Conservation (phyloP, 1,140 invertebrate species). For the Adelges cooleyi region DNA sequence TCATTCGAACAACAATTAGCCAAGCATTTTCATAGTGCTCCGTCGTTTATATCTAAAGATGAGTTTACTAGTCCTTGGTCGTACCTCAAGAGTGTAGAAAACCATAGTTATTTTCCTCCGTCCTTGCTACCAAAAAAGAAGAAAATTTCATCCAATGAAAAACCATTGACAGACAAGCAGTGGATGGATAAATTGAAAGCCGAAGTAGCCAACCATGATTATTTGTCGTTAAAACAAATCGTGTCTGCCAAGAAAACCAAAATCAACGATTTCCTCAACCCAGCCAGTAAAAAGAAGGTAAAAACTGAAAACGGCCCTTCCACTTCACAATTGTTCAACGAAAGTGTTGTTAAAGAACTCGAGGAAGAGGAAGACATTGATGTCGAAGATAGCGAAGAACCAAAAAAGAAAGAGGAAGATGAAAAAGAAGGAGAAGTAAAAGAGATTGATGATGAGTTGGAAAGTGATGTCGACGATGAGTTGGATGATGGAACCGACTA, state of each 20-base stretch:
- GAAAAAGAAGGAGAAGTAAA: slow-evolving; percentile 41
- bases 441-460: slow-evolving; percentile 42
- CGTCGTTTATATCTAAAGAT: slow-evolving; percentile 24
- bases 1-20: slow-evolving; percentile 7
- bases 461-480: slow-evolving; percentile 38
- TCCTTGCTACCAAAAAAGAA: slow-evolving; percentile 16
- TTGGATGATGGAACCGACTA: slow-evolving; percentile 36
- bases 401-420: slow-evolving; percentile 42
- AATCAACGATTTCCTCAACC: slow-evolving; percentile 14
- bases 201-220: slow-evolving; percentile 4
- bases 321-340: slow-evolving; percentile 33
- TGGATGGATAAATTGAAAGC: slow-evolving; percentile 14
- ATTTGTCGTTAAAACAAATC: background rate
- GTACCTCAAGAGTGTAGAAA: slow-evolving; percentile 10
- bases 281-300: slow-evolving; percentile 18
- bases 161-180: slow-evolving; percentile 30
- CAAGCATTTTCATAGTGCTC: slow-evolving; percentile 11
- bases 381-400: slow-evolving; percentile 37
- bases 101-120: slow-evolving; percentile 10
- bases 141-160: slow-evolving; percentile 8
- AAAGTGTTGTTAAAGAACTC: slow-evolving; percentile 44
- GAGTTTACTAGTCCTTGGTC: slow-evolving; percentile 8
- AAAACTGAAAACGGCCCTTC: slow-evolving; percentile 5
- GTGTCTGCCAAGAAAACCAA: slow-evolving; percentile 27
- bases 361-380: slow-evolving; percentile 45